Percentiles rank a stretch among this genome's conserved stretches.
phyloP scores from a whole-genome alignment of 2,113 vertebrate genomes.

The Barnardius zonarius region DNA sequence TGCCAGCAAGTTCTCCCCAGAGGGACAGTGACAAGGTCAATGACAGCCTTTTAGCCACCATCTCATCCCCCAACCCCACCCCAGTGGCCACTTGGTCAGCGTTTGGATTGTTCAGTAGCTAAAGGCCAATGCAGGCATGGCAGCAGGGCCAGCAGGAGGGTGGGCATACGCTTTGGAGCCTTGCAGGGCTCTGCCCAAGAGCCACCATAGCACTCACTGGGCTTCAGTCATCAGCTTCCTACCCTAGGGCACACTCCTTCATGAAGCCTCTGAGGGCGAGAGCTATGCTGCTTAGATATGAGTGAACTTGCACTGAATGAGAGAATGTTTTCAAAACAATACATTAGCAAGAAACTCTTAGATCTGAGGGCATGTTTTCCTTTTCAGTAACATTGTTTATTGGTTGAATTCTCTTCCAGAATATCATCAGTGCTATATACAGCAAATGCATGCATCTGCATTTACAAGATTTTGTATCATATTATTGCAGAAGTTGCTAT shows the following conservation, averaged over 20 bases:
- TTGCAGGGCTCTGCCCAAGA: neutral
- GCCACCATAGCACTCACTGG: rapidly evolving
- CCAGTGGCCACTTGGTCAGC: rapidly evolving
- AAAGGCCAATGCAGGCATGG: neutral
- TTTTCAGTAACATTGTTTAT: constrained; percentile 19
- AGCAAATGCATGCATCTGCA: neutral
- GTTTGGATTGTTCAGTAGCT: neutral
- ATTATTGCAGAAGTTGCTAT: neutral
- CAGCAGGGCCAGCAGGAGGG: neutral
- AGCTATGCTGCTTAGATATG: rapidly evolving
- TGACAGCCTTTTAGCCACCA: rapidly evolving
- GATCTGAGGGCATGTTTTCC: neutral
- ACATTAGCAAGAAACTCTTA: neutral
- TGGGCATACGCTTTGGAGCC: neutral
- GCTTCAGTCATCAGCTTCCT: neutral
- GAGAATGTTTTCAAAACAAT: neutral
- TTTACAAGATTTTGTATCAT: neutral
- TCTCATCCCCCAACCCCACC: rapidly evolving
- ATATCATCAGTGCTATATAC: neutral
- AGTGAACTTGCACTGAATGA: neutral
- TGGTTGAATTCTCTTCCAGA: neutral
- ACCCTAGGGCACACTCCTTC: rapidly evolving
- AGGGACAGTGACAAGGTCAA: neutral
- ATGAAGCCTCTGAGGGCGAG: neutral
- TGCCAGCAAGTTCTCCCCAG: rapidly evolving